A percentile compares a stretch with the other conserved stretches of the same genome.
phyloP scores from a whole-genome alignment of 2,797 vertebrate genomes.

The Bovichtus variegatus region DNA sequence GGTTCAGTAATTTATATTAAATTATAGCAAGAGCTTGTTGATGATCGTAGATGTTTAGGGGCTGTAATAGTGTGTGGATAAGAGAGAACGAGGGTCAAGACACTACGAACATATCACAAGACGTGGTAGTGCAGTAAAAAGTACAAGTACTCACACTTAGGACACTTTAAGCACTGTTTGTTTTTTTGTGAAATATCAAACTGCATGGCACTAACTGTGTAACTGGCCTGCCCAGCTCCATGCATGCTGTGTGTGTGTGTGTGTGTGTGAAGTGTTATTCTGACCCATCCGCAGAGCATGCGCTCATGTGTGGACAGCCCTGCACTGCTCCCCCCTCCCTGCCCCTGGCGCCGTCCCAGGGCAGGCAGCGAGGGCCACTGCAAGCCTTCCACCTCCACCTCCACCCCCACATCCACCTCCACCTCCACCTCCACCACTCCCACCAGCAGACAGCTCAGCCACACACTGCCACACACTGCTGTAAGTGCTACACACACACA shows the following conservation, averaged over 20 bases:
- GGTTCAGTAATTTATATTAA: background rate
- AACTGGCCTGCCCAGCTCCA: slow-evolving; percentile 67
- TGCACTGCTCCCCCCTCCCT: slow-evolving; percentile 84
- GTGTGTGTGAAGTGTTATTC: slow-evolving; percentile 84
- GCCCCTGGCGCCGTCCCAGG: slow-evolving; percentile 84
- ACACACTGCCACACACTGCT: slow-evolving; percentile 88
- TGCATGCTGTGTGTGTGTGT: slow-evolving; percentile 76
- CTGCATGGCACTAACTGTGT: slow-evolving; percentile 76
- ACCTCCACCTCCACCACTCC: slow-evolving; percentile 81
- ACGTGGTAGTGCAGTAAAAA: background rate
- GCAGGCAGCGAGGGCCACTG: slow-evolving; percentile 88
- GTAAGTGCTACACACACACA: slow-evolving; percentile 92
- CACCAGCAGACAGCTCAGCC: slow-evolving; percentile 87
- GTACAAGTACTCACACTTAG: background rate
- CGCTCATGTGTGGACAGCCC: slow-evolving; percentile 87
- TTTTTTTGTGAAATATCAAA: slow-evolving; percentile 46
- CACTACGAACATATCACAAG: background rate
- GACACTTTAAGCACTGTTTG: slow-evolving; percentile 60
- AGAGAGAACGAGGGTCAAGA: background rate
- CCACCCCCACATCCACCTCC: slow-evolving; percentile 87
- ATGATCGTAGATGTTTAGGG: no score
- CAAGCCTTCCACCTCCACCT: slow-evolving; percentile 87
- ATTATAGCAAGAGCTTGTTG: background rate
- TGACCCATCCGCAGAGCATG: slow-evolving; percentile 97
- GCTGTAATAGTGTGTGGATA: background rate